Base-by-base conservation (phyloP, 2,113 vertebrate genomes). In the Pteronura brasiliensis region DNA sequence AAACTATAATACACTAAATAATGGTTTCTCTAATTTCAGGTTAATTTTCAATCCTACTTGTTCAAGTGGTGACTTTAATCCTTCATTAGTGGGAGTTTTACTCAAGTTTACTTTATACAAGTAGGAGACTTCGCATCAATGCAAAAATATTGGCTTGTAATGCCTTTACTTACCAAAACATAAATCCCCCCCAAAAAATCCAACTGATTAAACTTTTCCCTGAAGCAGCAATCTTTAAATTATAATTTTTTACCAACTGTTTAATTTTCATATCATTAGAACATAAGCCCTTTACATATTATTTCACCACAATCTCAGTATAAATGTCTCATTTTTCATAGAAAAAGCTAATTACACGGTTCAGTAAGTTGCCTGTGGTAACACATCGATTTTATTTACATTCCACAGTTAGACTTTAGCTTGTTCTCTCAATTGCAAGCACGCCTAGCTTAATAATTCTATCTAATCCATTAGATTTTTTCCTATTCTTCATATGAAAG, bases 321-420 rank as follows among this genome's bases (percentile, higher is more conserved):
- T 90, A 97, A 97, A 98, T 76, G 95, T 98, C 97, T 98, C 95
- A 42, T 98, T 99, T 98, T 99, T 98, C 97, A 97, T 11, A 95
- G 69, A 96, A 98, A 98, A 98, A 98, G 36, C 97, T 97, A 97
- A 99, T 99, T 99, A 98, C 76, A 95, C 90, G 97, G 98, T 98
- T 98, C 98, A 98, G 96, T 85, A 97, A 98, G 89, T 96, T 97
- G 98, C 98, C 98, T 98, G 91, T 98, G 97, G 98, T 98, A 98
- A 98, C 98, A 97, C 96, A 98, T 98, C 81, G 31, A 98, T 98
- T 98, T 98, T 98, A 99, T 98, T 98, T 99, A 99, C 98, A 98
- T 98, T 98, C 97, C 86, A 49, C 98, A 99, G 98, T 97, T 98
- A 98, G 97, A 98, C 95, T 97, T 97, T 44, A 96, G 93, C 86